These are phyloP conservation scores for Drepana falcataria DNA, from an alignment of 2,888 invertebrate species.

Conservation along the genomic window DNA sequence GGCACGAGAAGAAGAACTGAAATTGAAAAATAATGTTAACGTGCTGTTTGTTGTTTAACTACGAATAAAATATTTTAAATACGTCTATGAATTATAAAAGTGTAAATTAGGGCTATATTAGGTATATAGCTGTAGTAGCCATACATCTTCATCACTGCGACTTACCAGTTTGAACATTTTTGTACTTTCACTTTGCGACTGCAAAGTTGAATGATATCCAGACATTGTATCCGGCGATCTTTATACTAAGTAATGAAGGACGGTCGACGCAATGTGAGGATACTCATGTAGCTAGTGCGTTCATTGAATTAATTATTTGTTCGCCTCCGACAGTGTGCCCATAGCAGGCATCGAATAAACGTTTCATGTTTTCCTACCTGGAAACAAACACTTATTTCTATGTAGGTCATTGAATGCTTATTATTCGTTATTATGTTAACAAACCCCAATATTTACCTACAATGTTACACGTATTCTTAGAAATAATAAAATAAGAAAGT, in stretches of 20 bases:
- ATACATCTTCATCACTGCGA: conserved; percentile 8
- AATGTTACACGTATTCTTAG: too few relatives aligned
- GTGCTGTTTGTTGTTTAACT: too few relatives aligned
- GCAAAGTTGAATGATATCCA: conserved; percentile 40
- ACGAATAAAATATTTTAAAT: too few relatives aligned
- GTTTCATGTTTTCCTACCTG: neutral
- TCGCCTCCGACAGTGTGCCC: neutral
- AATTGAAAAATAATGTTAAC: conserved; percentile 11
- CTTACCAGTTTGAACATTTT: conserved; percentile 69
- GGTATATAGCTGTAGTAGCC: neutral
- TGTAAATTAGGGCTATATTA: too few relatives aligned
- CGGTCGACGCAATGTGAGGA: conserved; percentile 27
- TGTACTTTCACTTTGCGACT: conserved; percentile 30
- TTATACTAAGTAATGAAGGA: conserved; percentile 49
- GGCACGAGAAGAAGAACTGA: conserved; percentile 66
- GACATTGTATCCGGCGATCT: conserved; percentile 17
- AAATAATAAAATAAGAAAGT: too few relatives aligned
- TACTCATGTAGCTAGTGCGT: conserved; percentile 16
- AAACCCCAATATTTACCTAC: too few relatives aligned
- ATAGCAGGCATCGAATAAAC: neutral
- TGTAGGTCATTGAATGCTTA: neutral
- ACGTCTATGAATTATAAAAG: too few relatives aligned
- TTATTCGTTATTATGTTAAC: too few relatives aligned
- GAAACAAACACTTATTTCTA: neutral
- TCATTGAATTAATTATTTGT: conserved; percentile 7